Percentiles rank a stretch among this genome's conserved stretches.
phyloP scores from a whole-genome alignment of 2,113 vertebrate species.

The Manacus vitellinus region DNA sequence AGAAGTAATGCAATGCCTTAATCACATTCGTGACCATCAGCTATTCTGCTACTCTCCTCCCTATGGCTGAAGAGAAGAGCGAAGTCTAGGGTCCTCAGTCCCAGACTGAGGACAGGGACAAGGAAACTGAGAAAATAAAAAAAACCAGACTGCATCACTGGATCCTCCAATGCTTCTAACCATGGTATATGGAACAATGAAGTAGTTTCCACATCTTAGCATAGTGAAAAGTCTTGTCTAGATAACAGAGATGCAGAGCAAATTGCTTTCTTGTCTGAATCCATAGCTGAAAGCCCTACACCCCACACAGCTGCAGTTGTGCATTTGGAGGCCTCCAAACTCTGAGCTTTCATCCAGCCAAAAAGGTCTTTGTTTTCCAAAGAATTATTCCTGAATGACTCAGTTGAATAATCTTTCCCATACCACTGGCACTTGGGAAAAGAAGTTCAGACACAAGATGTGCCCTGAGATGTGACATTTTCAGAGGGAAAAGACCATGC shows the following conservation, averaged over 20 bases:
- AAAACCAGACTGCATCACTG: not conserved
- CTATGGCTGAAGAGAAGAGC: not conserved
- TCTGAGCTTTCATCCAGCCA: not conserved
- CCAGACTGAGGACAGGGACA: not conserved
- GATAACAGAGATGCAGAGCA: not conserved
- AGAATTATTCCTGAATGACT: not conserved
- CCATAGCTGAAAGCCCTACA: not conserved
- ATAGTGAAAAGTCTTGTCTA: not conserved
- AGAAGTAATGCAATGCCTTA: conserved; percentile 1
- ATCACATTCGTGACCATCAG: not conserved
- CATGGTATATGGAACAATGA: not conserved
- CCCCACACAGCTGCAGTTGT: not conserved
- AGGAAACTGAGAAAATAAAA: not conserved
- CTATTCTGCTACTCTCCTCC: not conserved
- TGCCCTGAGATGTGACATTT: not conserved
- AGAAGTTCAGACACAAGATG: not conserved
- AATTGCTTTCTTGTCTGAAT: not conserved
- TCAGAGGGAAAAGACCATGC: not conserved
- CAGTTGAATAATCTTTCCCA: not conserved
- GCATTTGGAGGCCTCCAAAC: not conserved
- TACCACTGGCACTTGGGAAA: not conserved
- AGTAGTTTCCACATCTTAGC: not conserved
- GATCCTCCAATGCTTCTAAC: not conserved
- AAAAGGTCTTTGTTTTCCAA: not conserved
- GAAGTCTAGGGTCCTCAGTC: not conserved